Percentiles rank a stretch among this genome's conserved stretches.
Conservation (phyloP, 2,113 vertebrate species). For the Passer montanus region DNA sequence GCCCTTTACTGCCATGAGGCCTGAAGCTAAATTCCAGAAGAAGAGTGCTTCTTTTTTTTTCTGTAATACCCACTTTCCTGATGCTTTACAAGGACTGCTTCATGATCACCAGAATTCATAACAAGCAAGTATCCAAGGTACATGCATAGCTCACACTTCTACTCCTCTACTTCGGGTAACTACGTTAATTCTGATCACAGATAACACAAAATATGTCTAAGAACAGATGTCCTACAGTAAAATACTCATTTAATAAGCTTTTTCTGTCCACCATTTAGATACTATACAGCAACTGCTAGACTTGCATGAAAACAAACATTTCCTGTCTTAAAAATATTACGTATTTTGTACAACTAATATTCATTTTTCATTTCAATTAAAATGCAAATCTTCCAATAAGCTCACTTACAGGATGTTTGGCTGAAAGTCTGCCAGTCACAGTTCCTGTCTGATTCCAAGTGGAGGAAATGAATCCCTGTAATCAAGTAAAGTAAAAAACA, state of each 20-base stretch:
- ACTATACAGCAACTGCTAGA: not conserved
- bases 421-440: conserved; percentile 87
- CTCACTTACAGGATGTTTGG: conserved; percentile 87
- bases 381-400: not conserved
- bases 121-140: not conserved
- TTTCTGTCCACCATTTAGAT: not conserved
- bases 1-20: not conserved
- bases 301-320: not conserved
- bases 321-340: not conserved
- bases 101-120: not conserved
- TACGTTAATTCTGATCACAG: not conserved
- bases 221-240: not conserved
- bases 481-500: not conserved
- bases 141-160: not conserved
- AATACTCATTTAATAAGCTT: not conserved
- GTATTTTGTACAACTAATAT: not conserved
- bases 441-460: conserved; percentile 84
- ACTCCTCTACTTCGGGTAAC: not conserved
- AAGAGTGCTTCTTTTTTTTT: not conserved
- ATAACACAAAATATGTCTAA: not conserved
- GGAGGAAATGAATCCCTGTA: conserved; percentile 70
- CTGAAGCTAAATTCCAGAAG: not conserved
- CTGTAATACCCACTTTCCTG: not conserved
- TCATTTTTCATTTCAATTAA: not conserved
- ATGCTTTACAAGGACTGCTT: not conserved